These are phyloP conservation scores for Bombyx mandarina DNA, from an alignment of 1,140 invertebrate genomes.

Conservation along the genomic window DNA sequence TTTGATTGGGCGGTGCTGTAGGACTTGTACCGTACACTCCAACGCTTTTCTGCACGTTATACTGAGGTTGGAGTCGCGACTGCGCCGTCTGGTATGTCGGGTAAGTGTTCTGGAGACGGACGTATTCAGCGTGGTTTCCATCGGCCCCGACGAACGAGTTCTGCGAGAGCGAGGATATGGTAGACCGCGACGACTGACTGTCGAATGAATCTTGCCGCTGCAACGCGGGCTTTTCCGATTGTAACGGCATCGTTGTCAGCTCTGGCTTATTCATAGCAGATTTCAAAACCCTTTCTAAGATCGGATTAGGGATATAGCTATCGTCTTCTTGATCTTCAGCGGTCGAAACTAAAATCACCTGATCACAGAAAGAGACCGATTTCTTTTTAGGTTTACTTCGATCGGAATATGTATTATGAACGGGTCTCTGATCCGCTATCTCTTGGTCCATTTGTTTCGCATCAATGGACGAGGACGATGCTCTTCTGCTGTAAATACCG, in stretches of 20 bases:
- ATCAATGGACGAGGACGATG: slow-evolving; percentile 62
- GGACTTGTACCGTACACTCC: slow-evolving; percentile 37
- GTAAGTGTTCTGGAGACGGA: slow-evolving; percentile 64
- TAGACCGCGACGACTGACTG: slow-evolving; percentile 68
- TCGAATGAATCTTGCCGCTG: slow-evolving; percentile 69
- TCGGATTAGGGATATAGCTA: slow-evolving; percentile 91
- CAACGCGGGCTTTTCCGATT: slow-evolving; percentile 55
- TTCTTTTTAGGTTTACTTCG: slow-evolving; percentile 85
- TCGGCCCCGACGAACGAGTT: slow-evolving; percentile 46
- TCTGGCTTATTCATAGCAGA: slow-evolving; percentile 84
- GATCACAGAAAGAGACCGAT: slow-evolving; percentile 94
- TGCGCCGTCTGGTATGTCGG: slow-evolving; percentile 51
- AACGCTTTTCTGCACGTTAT: slow-evolving; percentile 44
- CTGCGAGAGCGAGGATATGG: slow-evolving; percentile 61
- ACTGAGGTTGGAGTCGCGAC: slow-evolving; percentile 46
- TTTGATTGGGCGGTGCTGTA: slow-evolving; percentile 27
- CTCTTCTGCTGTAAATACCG: slow-evolving; percentile 43
- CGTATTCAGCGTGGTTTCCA: slow-evolving; percentile 63
- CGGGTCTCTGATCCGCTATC: slow-evolving; percentile 43
- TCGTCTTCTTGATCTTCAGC: slow-evolving; percentile 93
- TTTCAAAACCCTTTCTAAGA: slow-evolving; percentile 86
- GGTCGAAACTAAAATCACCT: slow-evolving; percentile 91
- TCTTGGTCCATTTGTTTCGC: slow-evolving; percentile 61
- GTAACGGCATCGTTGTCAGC: slow-evolving; percentile 68
- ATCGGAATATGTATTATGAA: slow-evolving; percentile 30